Conservation (phyloP, 2,797 vertebrate genomes). For the Fratercula arctica region DNA sequence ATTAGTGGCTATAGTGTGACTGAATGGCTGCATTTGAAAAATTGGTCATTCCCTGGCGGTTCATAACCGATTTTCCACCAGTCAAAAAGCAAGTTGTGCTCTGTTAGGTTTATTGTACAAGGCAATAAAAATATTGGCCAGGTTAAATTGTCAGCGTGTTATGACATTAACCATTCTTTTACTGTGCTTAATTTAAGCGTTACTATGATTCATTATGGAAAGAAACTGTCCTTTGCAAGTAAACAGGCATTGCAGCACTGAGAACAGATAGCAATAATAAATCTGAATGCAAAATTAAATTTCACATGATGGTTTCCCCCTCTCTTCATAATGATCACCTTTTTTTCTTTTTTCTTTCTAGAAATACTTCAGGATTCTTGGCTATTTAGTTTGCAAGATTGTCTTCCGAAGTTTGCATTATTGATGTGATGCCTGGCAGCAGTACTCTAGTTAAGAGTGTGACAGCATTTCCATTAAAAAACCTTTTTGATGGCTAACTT, state of each 20-base stretch:
- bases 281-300: conserved; percentile 61
- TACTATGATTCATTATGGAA: conserved; percentile 77
- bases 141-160: conserved; percentile 83
- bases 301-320: conserved; percentile 28
- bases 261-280: conserved; percentile 66
- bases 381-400: conserved; percentile 67
- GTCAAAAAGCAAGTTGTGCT: conserved; percentile 86
- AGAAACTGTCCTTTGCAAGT: conserved; percentile 76
- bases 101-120: conserved; percentile 86
- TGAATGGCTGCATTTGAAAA: conserved; percentile 85
- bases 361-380: conserved; percentile 59
- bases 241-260: conserved; percentile 65
- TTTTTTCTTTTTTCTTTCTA: background rate
- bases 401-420: conserved; percentile 61
- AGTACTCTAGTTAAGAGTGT: conserved; percentile 50
- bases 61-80: conserved; percentile 86
- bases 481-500: conserved; percentile 58
- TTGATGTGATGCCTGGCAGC: conserved; percentile 68
- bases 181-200: conserved; percentile 82
- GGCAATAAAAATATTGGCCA: conserved; percentile 87
- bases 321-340: conserved; percentile 21
- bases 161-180: conserved; percentile 82
- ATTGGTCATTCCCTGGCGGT: conserved; percentile 83
- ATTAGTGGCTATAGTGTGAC: conserved; percentile 79
- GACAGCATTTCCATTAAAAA: conserved; percentile 65